Conservation (phyloP, 2,888 invertebrate species). For the Cheilosia vernalis region DNA sequence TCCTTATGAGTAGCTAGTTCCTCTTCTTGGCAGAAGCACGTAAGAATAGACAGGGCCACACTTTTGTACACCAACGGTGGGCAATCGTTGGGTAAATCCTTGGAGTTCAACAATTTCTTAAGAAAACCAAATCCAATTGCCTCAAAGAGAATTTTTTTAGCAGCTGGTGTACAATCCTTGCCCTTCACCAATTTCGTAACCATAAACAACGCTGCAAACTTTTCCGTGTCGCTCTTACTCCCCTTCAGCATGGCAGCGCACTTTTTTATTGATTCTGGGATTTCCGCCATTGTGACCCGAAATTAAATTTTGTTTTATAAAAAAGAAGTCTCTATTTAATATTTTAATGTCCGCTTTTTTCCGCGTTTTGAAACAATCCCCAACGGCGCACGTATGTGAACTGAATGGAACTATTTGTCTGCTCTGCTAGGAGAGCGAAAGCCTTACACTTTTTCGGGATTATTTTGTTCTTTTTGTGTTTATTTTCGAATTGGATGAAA, state of each 20-base stretch:
- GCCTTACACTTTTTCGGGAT: slow-evolving; percentile 58
- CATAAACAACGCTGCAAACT: slow-evolving; percentile 95
- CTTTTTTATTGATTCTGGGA: slow-evolving; percentile 93
- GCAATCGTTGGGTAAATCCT: slow-evolving; percentile 92
- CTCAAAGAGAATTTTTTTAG: slow-evolving; percentile 93
- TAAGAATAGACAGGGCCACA: slow-evolving; percentile 93
- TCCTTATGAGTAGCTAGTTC: slow-evolving; percentile 92
- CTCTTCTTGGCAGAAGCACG: slow-evolving; percentile 92
- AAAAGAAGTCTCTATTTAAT: slow-evolving; percentile 37
- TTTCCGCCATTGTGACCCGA: slow-evolving; percentile 80
- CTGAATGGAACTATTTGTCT: slow-evolving; percentile 69
- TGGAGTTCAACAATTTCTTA: slow-evolving; percentile 90
- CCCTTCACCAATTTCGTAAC: slow-evolving; percentile 94
- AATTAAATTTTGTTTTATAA: slow-evolving; percentile 47
- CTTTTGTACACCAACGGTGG: slow-evolving; percentile 95
- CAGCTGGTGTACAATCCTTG: slow-evolving; percentile 90
- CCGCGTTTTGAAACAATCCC: slow-evolving; percentile 53
- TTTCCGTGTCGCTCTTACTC: slow-evolving; percentile 93
- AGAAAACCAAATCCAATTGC: slow-evolving; percentile 95
- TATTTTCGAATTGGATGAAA: slow-evolving; percentile 73
- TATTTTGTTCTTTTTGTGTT: slow-evolving; percentile 62
- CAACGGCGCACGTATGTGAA: slow-evolving; percentile 64
- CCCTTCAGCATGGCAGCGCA: slow-evolving; percentile 91
- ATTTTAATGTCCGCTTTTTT: slow-evolving; percentile 26
- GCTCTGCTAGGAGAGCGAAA: slow-evolving; percentile 43